A percentile compares a stretch with the other conserved stretches of the same genome.
Conservation (phyloP, 2,113 vertebrate genomes). For the Pongo abelii region DNA sequence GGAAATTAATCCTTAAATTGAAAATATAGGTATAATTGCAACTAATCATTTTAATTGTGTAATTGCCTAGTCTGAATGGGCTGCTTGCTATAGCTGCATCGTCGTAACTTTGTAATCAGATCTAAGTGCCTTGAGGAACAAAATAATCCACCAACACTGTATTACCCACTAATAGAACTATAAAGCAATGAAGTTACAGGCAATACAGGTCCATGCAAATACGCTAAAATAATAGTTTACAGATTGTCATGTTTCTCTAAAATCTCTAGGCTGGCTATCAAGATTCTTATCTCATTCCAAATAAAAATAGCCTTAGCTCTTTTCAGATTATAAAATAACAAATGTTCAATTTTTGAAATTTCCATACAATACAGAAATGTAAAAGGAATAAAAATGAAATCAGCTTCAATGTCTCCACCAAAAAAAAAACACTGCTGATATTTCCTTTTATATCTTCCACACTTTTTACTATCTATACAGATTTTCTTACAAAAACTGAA, state of each 20-base stretch:
- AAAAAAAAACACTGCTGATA: not conserved
- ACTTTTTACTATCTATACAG: not conserved
- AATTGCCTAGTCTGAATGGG: conserved; percentile 16
- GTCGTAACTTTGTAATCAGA: conserved; percentile 38
- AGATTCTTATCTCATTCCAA: not conserved
- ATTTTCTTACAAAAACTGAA: not conserved
- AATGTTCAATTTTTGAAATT: not conserved
- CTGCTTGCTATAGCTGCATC: conserved; percentile 4
- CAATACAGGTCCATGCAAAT: not conserved
- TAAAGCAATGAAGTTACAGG: not conserved
- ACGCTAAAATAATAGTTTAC: conserved; percentile 22
- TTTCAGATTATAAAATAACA: conserved; percentile 25
- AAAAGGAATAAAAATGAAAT: not conserved
- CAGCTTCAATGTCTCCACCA: not conserved
- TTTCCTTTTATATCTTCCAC: not conserved
- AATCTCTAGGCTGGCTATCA: not conserved
- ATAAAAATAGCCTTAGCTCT: conserved; percentile 1
- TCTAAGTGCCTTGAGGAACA: conserved; percentile 8
- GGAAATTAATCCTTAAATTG: conserved; percentile 61
- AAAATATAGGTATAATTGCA: conserved; percentile 63
- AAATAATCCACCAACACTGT: not conserved
- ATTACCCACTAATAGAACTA: not conserved
- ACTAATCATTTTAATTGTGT: conserved; percentile 63
- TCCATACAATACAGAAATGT: not conserved
- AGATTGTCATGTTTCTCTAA: not conserved